Conservation (phyloP, 2,113 vertebrate species). For the Calyptommatus sinebrachiatus region DNA sequence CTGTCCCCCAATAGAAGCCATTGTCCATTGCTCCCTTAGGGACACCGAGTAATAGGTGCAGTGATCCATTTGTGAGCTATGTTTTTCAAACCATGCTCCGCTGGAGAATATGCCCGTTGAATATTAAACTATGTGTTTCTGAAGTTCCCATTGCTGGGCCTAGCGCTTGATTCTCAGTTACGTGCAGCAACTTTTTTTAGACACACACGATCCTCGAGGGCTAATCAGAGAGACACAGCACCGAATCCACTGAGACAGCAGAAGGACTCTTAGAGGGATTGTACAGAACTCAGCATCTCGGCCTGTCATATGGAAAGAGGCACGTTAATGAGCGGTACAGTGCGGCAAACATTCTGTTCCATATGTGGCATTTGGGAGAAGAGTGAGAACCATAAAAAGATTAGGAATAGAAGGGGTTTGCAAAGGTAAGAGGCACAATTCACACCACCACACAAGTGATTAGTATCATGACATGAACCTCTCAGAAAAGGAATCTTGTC, state of each 20-base stretch:
- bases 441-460: neutral
- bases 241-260: constrained; percentile 70
- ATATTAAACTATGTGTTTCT: constrained; percentile 56
- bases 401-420: neutral
- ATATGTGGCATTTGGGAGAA: neutral
- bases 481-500: neutral
- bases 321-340: constrained; percentile 39
- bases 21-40: neutral
- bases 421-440: neutral
- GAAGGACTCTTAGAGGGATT: constrained; percentile 64
- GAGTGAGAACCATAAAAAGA: neutral
- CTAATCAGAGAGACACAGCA: constrained; percentile 62
- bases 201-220: constrained; percentile 65
- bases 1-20: constrained; percentile 17
- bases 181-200: constrained; percentile 66
- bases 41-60: constrained; percentile 34
- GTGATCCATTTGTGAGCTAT: constrained; percentile 57
- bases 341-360: constrained; percentile 21
- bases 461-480: neutral
- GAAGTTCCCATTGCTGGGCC: constrained; percentile 49
- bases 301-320: constrained; percentile 46
- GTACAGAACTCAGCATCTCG: constrained; percentile 35
- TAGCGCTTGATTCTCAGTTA: constrained; percentile 61
- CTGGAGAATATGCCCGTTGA: constrained; percentile 27
- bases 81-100: constrained; percentile 25